Conservation (phyloP, 1,140 invertebrate species). For the Phortica variegata region DNA sequence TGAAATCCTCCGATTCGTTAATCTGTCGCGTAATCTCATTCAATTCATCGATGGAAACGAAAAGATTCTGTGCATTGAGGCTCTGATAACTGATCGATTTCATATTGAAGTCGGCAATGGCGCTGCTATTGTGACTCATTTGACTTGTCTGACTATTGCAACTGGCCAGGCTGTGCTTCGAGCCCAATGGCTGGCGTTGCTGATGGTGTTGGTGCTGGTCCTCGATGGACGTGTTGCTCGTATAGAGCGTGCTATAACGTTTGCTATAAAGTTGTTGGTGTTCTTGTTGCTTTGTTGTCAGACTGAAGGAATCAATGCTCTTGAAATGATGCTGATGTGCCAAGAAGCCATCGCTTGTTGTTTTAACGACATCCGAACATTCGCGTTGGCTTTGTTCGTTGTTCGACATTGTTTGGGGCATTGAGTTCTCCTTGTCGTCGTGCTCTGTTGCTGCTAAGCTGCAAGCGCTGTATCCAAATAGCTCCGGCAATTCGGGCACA, state of each 20-base stretch:
- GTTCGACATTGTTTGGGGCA: conserved; percentile 4
- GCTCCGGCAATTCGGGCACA: conserved; percentile 40
- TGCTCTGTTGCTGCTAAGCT: conserved; percentile 29
- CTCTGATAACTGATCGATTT: conserved; percentile 55
- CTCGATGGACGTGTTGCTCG: conserved; percentile 17
- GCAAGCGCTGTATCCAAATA: conserved; percentile 34
- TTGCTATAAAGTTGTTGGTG: background rate
- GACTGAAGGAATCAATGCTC: conserved; percentile 40
- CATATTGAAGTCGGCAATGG: conserved; percentile 43
- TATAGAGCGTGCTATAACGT: conserved; percentile 11
- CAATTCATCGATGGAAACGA: conserved; percentile 54
- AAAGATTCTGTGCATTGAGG: conserved; percentile 44
- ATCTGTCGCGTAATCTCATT: conserved; percentile 52
- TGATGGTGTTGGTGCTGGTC: background rate
- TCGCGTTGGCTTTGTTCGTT: background rate
- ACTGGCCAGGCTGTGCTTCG: conserved; percentile 28
- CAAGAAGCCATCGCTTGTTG: conserved; percentile 20
- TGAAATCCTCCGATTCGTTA: conserved; percentile 53
- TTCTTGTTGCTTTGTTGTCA: background rate
- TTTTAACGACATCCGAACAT: no score
- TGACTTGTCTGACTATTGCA: conserved; percentile 6
- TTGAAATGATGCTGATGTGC: conserved; percentile 34
- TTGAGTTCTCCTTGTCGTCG: conserved; percentile 30
- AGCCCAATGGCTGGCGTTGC: conserved; percentile 17
- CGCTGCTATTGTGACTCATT: conserved; percentile 16